phyloP scores from a whole-genome alignment of 2,888 invertebrate species.

The Drosophila vallismaia region DNA sequence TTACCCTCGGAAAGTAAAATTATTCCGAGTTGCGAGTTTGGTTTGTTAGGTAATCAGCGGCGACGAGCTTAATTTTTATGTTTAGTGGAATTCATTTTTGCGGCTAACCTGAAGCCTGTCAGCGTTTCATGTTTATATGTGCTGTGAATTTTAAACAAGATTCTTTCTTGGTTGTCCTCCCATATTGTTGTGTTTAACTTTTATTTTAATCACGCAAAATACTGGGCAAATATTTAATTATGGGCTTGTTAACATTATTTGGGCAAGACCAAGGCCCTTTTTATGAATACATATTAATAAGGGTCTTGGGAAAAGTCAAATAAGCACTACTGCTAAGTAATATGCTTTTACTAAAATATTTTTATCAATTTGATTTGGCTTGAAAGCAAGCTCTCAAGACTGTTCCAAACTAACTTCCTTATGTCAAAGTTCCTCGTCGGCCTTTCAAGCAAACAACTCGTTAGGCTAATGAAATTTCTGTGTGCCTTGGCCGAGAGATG shows the following conservation, averaged over 20 bases:
- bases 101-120: slow-evolving; percentile 49
- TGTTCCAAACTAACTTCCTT: slow-evolving; percentile 26
- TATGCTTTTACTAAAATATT: not conserved
- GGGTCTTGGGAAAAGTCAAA: slow-evolving; percentile 3
- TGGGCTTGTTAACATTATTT: slow-evolving; percentile 76
- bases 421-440: slow-evolving; percentile 55
- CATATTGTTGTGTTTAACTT: slow-evolving; percentile 52
- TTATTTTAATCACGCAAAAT: slow-evolving; percentile 73
- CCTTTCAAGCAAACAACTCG: slow-evolving; percentile 69
- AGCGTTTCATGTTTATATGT: slow-evolving; percentile 57
- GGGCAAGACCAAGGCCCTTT: slow-evolving; percentile 36
- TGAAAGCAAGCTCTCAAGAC: slow-evolving; percentile 16
- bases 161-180: slow-evolving; percentile 10
- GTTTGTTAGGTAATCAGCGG: slow-evolving; percentile 73
- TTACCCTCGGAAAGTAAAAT: slow-evolving; percentile 54
- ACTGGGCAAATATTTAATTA: slow-evolving; percentile 73
- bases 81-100: slow-evolving; percentile 64
- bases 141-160: slow-evolving; percentile 63
- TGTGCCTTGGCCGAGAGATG: slow-evolving; percentile 15
- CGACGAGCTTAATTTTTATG: slow-evolving; percentile 59
- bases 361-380: not conserved
- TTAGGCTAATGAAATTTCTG: slow-evolving; percentile 73
- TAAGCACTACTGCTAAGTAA: not conserved
- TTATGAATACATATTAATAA: slow-evolving; percentile 41
- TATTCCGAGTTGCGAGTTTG: slow-evolving; percentile 54